Conservation (phyloP, 2,797 vertebrate genomes). For the Lacerta viridis region DNA sequence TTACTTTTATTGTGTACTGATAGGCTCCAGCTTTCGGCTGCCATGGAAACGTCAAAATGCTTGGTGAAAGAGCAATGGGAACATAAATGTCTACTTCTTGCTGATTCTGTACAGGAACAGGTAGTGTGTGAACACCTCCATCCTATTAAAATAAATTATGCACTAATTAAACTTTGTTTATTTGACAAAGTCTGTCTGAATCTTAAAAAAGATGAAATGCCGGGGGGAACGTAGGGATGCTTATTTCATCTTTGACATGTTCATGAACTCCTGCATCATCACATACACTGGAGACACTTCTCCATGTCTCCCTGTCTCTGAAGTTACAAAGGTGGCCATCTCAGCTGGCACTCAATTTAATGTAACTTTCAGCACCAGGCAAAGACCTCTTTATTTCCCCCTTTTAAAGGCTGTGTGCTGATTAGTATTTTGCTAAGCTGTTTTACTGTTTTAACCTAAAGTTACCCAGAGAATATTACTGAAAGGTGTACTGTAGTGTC, state of each 20-base stretch:
- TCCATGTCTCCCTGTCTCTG: neutral
- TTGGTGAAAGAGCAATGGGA: slow-evolving; percentile 90
- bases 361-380: too few species aligned
- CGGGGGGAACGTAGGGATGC: neutral
- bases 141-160: slow-evolving; percentile 79
- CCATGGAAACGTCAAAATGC: slow-evolving; percentile 95
- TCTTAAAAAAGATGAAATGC: neutral
- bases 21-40: slow-evolving; percentile 93
- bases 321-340: neutral
- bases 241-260: neutral
- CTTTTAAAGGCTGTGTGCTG: neutral
- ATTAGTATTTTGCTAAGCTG: neutral
- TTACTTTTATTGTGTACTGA: slow-evolving; percentile 93
- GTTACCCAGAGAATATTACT: neutral
- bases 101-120: slow-evolving; percentile 88
- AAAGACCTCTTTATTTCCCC: neutral
- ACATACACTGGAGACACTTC: neutral
- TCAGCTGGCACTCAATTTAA: neutral
- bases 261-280: too few species aligned
- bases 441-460: neutral
- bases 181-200: neutral
- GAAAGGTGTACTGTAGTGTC: neutral
- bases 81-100: slow-evolving; percentile 95
- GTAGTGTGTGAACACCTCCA: slow-evolving; percentile 84
- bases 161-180: neutral